phyloP scores from a whole-genome alignment of 1,140 invertebrate species.

The Mesaphorura yosii region DNA sequence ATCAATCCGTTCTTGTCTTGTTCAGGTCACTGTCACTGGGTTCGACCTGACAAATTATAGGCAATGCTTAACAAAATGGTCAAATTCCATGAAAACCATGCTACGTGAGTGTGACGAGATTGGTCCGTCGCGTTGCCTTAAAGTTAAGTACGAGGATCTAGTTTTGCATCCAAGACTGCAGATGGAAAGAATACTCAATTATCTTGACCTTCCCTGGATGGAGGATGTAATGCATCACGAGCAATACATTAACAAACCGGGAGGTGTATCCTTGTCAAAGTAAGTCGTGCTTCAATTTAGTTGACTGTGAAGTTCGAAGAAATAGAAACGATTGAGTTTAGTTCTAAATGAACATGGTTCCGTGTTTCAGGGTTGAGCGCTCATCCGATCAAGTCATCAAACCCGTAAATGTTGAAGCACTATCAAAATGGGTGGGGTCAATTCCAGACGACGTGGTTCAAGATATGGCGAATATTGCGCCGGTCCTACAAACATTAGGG shows the following conservation, averaged over 20 bases:
- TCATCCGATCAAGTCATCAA: slow-evolving; percentile 98
- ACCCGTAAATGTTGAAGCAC: slow-evolving; percentile 89
- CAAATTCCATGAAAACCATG: slow-evolving; percentile 87
- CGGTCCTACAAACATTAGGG: slow-evolving; percentile 74
- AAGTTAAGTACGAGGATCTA: slow-evolving; percentile 91
- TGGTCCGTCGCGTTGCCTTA: slow-evolving; percentile 69
- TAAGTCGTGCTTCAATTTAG: slow-evolving; percentile 41
- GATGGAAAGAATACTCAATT: slow-evolving; percentile 80
- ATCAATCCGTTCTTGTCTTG: slow-evolving; percentile 21
- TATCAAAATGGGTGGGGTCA: slow-evolving; percentile 90
- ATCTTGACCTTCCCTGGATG: slow-evolving; percentile 89
- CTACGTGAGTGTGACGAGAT: slow-evolving; percentile 83
- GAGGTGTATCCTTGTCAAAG: slow-evolving; percentile 85
- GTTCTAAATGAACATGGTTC: too few species aligned
- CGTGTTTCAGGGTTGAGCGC: slow-evolving; percentile 68
- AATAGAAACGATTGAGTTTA: neutral
- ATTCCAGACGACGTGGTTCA: slow-evolving; percentile 79
- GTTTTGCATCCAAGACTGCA: slow-evolving; percentile 82
- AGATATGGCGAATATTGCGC: slow-evolving; percentile 82
- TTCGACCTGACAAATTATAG: slow-evolving; percentile 88
- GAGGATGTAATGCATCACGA: slow-evolving; percentile 91
- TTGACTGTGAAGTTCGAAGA: neutral
- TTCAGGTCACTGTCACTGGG: slow-evolving; percentile 88
- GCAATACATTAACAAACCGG: slow-evolving; percentile 88
- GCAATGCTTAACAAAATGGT: slow-evolving; percentile 92